Evolutionary conservation across 2,888 invertebrate species (phyloP), one percentile per base, ranked within the genome.

Genomic region (Euproctis similis): DNA sequence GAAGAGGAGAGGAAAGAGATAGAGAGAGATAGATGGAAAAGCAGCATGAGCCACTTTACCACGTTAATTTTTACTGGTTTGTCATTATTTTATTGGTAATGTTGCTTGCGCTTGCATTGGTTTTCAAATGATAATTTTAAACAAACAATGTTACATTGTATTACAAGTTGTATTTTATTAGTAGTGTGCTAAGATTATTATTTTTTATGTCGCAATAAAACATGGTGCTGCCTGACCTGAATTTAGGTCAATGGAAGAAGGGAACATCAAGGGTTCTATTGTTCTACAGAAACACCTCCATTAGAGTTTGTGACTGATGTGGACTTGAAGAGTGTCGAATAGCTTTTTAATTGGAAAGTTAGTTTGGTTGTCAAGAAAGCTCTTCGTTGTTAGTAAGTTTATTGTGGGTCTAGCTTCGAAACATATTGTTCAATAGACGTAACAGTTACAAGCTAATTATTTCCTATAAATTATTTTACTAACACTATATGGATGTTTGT

Each of bases 281-380:
- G 46, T 46, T 48, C 37, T 8, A 21, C 24, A 28, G 34, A 26
- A 31, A 31, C 36, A 30, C 23, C 34, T 36, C 44, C 48, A 48
- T 46, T 48, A 44, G 21, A 36, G 29, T 31, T 29, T 17, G 26
- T 47, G 47, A 47, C 45, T 39, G 42, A 39, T 42, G 30, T 26
- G 25, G n/a, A n/a, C n/a, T n/a, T n/a, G n/a, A n/a, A n/a, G n/a
- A 34, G 28, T 24, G 37, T 42, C 36, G 43, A 47, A 46, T 47
- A 26, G 26, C 26, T 43, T 45, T n/a, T 47, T 49, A 39, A 51
- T 45, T 45, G 41, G 36, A 46, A 42, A 45, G 37, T 45, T 30
- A 30, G 31, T 46, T 28, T 37, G 24, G 27, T n/a, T 19, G 55
- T 56, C 56, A 62, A 46, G 36, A 46, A 56, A 54, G 44, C 53